Percentiles rank a stretch among this genome's conserved stretches.
Evolutionary conservation across 2,888 invertebrate genomes (phyloP).

Genomic region (Drosophila kambysellisi): DNA sequence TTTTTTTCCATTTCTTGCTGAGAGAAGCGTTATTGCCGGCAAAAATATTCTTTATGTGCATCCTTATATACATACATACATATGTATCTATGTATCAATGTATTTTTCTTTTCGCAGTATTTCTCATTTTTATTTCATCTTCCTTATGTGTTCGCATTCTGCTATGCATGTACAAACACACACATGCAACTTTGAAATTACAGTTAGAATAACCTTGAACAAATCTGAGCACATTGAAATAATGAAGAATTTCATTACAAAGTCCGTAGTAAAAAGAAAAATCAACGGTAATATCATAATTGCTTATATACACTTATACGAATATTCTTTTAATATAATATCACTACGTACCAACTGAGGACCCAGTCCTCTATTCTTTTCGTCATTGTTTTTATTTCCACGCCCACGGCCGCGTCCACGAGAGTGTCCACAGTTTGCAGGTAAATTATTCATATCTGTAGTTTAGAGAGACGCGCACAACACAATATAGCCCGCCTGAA

Average conservation of each 20-base stretch:
- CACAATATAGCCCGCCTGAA: neutral
- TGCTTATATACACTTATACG: neutral
- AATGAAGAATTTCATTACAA: neutral
- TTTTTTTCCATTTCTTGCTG: neutral
- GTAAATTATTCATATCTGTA: conserved; percentile 45
- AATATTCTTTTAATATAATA: neutral
- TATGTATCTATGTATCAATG: neutral
- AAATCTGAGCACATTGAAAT: neutral
- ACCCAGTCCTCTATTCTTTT: neutral
- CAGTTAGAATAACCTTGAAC: neutral
- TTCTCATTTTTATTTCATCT: neutral
- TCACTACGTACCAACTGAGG: conserved; percentile 40
- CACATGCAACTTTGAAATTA: neutral
- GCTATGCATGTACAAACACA: neutral
- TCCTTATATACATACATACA: neutral
- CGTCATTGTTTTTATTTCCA: conserved; percentile 25
- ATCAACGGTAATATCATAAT: neutral
- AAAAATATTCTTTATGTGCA: neutral
- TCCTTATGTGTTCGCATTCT: neutral
- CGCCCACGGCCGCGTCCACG: conserved; percentile 65
- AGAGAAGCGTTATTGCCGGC: neutral
- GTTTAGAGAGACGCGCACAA: neutral
- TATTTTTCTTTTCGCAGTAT: neutral
- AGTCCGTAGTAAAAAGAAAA: neutral
- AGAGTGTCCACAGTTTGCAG: conserved; percentile 33